Evolutionary conservation across 30 jellyfish, hydroid and myxozoan species (phyloP).

Genomic region (Aurelia aurita): DNA sequence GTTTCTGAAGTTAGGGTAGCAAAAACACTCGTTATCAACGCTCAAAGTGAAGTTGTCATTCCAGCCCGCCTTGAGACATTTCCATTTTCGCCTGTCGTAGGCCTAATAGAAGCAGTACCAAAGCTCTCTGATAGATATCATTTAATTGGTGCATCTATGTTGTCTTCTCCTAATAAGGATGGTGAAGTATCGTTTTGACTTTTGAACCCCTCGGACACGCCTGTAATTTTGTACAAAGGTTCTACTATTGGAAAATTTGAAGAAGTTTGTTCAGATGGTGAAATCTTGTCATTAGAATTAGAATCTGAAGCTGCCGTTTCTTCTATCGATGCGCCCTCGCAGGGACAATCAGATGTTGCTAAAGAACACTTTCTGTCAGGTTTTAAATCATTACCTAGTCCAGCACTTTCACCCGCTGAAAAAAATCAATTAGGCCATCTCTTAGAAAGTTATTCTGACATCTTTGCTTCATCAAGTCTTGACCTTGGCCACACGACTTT

Average conservation of each 20-base stretch:
- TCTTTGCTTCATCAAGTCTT: neutral
- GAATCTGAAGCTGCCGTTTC: neutral
- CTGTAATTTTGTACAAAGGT: too few relatives aligned
- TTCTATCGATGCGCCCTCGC: neutral
- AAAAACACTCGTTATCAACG: too few relatives aligned
- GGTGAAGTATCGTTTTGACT: neutral
- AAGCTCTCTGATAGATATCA: too few relatives aligned
- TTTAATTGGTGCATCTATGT: neutral
- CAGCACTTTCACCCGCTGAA: neutral
- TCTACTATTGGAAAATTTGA: too few relatives aligned
- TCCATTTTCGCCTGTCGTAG: too few relatives aligned
- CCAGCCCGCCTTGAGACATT: neutral
- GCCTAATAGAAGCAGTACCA: too few relatives aligned
- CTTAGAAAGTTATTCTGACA: neutral
- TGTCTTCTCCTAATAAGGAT: neutral
- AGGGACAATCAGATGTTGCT: neutral
- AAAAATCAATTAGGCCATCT: neutral
- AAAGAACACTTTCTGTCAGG: neutral
- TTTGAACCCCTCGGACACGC: neutral
- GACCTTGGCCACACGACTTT: neutral
- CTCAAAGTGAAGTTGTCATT: conserved; percentile 2
- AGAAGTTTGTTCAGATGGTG: too few relatives aligned
- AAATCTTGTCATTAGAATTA: too few relatives aligned
- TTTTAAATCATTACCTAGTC: neutral
- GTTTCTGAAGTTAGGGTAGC: too few relatives aligned